A percentile compares a stretch with the other conserved stretches of the same genome.
These are phyloP conservation scores for Halichoeres trimaculatus DNA, from an alignment of 2,113 vertebrate genomes.

Conservation along the genomic window DNA sequence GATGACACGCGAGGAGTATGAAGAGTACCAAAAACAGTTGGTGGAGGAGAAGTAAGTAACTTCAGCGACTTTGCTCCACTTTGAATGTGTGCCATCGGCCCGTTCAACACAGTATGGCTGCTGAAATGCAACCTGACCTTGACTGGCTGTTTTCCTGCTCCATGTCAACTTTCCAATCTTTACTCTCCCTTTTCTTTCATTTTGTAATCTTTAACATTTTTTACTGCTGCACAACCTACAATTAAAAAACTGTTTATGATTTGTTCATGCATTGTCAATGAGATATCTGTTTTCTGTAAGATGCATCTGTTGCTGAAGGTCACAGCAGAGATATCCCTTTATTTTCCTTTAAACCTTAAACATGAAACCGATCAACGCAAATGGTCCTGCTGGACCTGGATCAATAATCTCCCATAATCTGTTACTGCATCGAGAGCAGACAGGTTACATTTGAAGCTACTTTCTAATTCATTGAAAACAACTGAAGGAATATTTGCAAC, in stretches of 20 bases:
- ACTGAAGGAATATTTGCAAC: too few species aligned
- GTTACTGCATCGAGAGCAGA: conserved; percentile 1
- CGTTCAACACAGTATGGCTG: conserved; percentile 17
- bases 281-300: not conserved
- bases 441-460: not conserved
- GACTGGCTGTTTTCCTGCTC: conserved; percentile 23
- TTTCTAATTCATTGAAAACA: too few species aligned
- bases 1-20: conserved; percentile 97
- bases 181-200: not conserved
- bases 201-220: not conserved
- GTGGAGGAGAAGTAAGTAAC: conserved; percentile 98
- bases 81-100: conserved; percentile 20
- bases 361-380: not conserved
- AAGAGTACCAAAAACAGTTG: conserved; percentile 97
- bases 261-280: not conserved
- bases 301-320: conserved; percentile 58
- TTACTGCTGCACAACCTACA: not conserved
- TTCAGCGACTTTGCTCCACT: conserved; percentile 19
- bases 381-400: conserved; percentile 12
- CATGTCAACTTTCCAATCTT: not conserved
- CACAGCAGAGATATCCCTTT: conserved; percentile 12
- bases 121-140: conserved; percentile 69
- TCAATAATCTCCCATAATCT: conserved; percentile 54
- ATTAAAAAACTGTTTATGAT: not conserved
- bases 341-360: not conserved